These are phyloP conservation scores for Hypomecis punctinalis DNA, from an alignment of 2,888 invertebrate species.

Conservation along the genomic window DNA sequence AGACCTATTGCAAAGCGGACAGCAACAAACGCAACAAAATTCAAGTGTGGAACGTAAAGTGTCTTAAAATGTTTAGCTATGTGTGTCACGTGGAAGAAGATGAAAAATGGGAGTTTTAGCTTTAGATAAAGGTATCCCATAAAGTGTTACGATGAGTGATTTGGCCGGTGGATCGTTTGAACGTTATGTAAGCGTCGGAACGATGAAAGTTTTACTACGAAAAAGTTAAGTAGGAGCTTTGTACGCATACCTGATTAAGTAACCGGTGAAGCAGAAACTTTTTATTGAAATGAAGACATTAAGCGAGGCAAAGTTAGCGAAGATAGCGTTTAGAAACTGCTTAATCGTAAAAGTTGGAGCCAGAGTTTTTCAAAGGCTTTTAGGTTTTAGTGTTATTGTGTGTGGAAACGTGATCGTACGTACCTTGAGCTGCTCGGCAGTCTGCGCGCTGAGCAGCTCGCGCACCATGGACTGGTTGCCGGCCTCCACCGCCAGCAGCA, in stretches of 20 bases:
- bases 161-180: background rate
- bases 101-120: slow-evolving; percentile 1
- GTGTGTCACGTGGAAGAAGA: background rate
- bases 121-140: slow-evolving; percentile 3
- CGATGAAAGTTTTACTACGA: slow-evolving; percentile 18
- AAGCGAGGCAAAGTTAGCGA: slow-evolving; percentile 28
- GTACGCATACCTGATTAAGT: slow-evolving; percentile 29
- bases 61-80: background rate
- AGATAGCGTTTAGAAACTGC: slow-evolving; percentile 31
- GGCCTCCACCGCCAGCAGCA: slow-evolving; percentile 96
- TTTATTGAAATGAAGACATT: slow-evolving; percentile 37
- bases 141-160: too few species aligned
- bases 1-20: slow-evolving; percentile 20
- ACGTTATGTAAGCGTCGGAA: slow-evolving; percentile 17
- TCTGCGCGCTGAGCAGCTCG: slow-evolving; percentile 94
- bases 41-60: background rate
- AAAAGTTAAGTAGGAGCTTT: slow-evolving; percentile 17
- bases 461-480: slow-evolving; percentile 98
- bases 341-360: slow-evolving; percentile 32
- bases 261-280: slow-evolving; percentile 31
- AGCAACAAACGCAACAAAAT: slow-evolving; percentile 1
- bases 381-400: slow-evolving; percentile 21
- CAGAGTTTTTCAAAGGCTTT: slow-evolving; percentile 24
- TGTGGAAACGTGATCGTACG: slow-evolving; percentile 39
- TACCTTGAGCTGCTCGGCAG: slow-evolving; percentile 94